phyloP scores from a whole-genome alignment of 1,140 invertebrate species.

The Drosophila nannoptera region DNA sequence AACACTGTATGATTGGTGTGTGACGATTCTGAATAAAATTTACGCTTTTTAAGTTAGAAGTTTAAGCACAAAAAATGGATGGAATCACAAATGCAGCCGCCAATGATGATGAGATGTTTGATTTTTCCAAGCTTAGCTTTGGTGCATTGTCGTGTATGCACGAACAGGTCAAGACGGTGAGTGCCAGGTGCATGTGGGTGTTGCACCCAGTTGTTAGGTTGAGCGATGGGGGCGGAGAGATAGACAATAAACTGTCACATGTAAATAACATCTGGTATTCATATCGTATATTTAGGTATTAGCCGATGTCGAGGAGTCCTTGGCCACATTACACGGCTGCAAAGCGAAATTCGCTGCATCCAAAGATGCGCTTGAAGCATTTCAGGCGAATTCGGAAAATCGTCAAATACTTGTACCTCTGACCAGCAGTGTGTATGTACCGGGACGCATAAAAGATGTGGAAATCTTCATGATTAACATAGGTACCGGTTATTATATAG shows the following conservation, averaged over 20 bases:
- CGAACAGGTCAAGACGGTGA: conserved; percentile 91
- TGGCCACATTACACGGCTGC: conserved; percentile 92
- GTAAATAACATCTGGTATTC: conserved; percentile 33
- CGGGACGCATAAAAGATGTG: conserved; percentile 89
- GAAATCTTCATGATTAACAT: conserved; percentile 94
- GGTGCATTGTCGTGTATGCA: conserved; percentile 89
- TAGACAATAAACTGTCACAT: conserved; percentile 29
- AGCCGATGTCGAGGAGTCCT: conserved; percentile 90
- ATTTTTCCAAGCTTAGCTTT: conserved; percentile 88
- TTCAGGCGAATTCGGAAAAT: conserved; percentile 86
- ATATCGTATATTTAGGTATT: conserved; percentile 84
- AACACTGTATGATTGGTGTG: conserved; percentile 33
- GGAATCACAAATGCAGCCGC: conserved; percentile 50
- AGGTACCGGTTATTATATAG: conserved; percentile 96
- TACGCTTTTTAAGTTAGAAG: conserved; percentile 54
- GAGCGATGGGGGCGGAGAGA: background rate
- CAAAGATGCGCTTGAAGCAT: conserved; percentile 89
- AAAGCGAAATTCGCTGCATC: conserved; percentile 94
- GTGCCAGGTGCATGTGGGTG: conserved; percentile 53
- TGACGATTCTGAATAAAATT: conserved; percentile 49
- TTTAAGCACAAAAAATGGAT: conserved; percentile 62
- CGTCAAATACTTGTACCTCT: conserved; percentile 93
- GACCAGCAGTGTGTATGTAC: conserved; percentile 96
- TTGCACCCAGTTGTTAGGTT: conserved; percentile 11
- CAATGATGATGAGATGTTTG: conserved; percentile 85